Conservation (phyloP, 1,140 invertebrate genomes). For the Ceratina australensis region DNA sequence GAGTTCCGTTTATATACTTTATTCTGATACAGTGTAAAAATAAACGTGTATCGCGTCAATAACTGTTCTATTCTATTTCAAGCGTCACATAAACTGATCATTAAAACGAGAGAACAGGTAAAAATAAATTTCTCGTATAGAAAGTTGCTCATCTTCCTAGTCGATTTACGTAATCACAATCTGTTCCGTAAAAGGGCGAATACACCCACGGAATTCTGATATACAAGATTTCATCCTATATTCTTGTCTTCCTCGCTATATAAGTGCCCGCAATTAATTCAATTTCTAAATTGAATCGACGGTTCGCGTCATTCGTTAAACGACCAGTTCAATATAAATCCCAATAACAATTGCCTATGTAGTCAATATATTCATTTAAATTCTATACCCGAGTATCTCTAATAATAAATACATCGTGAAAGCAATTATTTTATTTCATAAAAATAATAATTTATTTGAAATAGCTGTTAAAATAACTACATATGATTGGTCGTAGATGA, state of each 20-base stretch:
- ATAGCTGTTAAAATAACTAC: too few species aligned
- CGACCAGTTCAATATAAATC: not conserved
- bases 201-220: not conserved
- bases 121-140: not conserved
- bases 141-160: not conserved
- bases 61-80: not conserved
- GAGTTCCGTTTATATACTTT: too few species aligned
- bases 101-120: not conserved
- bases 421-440: too few species aligned
- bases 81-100: not conserved
- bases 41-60: too few species aligned
- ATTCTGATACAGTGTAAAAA: too few species aligned
- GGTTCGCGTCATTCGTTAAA: not conserved
- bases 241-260: not conserved
- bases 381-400: not conserved
- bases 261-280: not conserved
- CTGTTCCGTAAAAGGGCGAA: not conserved
- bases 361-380: not conserved
- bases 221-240: not conserved
- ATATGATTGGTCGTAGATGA: too few species aligned
- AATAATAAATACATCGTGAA: not conserved
- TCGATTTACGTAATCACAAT: not conserved
- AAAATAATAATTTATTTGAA: too few species aligned
- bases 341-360: not conserved
- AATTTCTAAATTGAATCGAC: not conserved